Percentiles rank a stretch among this genome's conserved stretches.
Conservation (phyloP, 92 coral and sea anemone species). For the Porites cylindrica region DNA sequence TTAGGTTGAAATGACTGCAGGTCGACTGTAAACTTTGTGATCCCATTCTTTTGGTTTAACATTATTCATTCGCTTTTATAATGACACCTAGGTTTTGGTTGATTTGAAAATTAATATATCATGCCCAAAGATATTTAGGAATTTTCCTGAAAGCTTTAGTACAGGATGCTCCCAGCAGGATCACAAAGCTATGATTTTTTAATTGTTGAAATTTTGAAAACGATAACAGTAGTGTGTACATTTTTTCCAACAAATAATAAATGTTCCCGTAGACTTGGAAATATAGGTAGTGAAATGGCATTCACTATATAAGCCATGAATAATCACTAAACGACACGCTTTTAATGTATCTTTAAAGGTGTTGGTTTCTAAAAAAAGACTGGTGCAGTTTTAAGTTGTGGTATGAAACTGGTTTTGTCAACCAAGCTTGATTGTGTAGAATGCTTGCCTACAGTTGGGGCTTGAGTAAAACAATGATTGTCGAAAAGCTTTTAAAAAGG, state of each 20-base stretch:
- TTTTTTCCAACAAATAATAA: not conserved
- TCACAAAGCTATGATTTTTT: not conserved
- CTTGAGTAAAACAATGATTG: too few relatives aligned
- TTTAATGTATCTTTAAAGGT: too few relatives aligned
- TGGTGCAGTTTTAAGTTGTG: not conserved
- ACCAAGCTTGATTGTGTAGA: not conserved
- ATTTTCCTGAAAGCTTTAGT: not conserved
- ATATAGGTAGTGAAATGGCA: not conserved
- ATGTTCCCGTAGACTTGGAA: not conserved
- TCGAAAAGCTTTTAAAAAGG: not conserved
- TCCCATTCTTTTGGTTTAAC: not conserved
- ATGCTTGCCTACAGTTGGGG: too few relatives aligned
- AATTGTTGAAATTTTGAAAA: not conserved
- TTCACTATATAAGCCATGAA: too few relatives aligned
- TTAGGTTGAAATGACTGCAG: constrained; percentile 8
- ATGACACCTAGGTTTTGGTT: not conserved
- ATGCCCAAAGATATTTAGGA: not conserved
- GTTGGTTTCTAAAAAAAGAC: too few relatives aligned
- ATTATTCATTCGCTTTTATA: not conserved
- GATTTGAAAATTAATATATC: not conserved
- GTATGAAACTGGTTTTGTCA: not conserved
- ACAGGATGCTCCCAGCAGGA: not conserved
- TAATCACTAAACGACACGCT: too few relatives aligned
- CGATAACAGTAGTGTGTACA: not conserved
- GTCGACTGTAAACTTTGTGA: not conserved